phyloP scores from a whole-genome alignment of 2,113 vertebrate genomes.

The Morone chrysops region DNA sequence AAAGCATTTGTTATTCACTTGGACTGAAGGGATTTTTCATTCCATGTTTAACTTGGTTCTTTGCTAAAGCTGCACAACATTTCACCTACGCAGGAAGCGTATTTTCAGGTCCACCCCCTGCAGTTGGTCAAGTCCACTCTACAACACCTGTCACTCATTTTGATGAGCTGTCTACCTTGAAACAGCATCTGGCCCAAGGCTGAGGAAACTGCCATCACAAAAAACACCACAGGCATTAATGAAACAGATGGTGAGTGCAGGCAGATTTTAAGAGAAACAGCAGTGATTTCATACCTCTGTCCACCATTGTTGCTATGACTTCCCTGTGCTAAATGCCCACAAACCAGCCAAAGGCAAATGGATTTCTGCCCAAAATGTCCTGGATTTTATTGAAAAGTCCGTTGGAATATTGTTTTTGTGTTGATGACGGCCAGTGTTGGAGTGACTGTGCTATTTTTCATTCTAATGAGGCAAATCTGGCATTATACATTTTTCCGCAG shows the following conservation, averaged over 20 bases:
- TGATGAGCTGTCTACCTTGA: slow-evolving; percentile 45
- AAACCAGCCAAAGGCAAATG: slow-evolving; percentile 4
- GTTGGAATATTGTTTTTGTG: background rate
- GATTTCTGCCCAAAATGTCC: background rate
- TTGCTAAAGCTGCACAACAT: slow-evolving; percentile 10
- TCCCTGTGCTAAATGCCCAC: slow-evolving; percentile 11
- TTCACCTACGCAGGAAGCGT: slow-evolving; percentile 15
- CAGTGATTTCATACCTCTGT: slow-evolving; percentile 20
- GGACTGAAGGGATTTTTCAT: background rate
- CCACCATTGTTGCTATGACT: background rate
- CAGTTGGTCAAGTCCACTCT: slow-evolving; percentile 30
- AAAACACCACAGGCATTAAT: slow-evolving; percentile 39
- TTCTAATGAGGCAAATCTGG: slow-evolving; percentile 35
- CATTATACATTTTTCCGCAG: slow-evolving; percentile 25
- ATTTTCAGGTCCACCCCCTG: slow-evolving; percentile 21
- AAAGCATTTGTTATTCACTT: slow-evolving; percentile 5
- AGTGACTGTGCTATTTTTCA: slow-evolving; percentile 22
- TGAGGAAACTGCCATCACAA: slow-evolving; percentile 28
- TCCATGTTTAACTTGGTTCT: background rate
- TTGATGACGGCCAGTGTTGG: background rate
- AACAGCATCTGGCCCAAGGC: slow-evolving; percentile 24
- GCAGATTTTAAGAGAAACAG: slow-evolving; percentile 16
- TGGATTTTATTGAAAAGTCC: slow-evolving; percentile 2
- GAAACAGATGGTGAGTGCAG: slow-evolving; percentile 36
- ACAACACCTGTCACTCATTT: slow-evolving; percentile 55